phyloP scores from a whole-genome alignment of 2,888 invertebrate species.

The Chymomyza amoena region DNA sequence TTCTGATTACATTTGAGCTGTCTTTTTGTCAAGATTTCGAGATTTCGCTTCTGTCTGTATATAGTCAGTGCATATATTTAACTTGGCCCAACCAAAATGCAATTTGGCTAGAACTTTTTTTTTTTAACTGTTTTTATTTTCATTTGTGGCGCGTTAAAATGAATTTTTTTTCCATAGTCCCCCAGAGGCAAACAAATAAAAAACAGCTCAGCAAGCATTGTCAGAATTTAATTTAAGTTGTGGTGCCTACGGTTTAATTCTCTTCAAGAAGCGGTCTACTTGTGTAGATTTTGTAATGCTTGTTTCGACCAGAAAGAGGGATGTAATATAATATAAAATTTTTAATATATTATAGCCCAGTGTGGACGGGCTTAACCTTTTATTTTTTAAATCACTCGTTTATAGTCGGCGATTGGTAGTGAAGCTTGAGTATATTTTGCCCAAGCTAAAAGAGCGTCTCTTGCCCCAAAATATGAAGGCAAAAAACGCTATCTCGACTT shows the following conservation, averaged over 20 bases:
- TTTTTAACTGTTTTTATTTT: neutral
- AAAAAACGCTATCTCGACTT: too few species aligned
- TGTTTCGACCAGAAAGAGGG: neutral
- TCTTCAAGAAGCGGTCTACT: neutral
- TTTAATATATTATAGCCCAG: neutral
- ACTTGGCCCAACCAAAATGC: neutral
- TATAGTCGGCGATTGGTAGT: too few species aligned
- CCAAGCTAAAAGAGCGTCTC: too few species aligned
- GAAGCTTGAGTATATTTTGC: too few species aligned
- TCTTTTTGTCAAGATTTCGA: constrained; percentile 26
- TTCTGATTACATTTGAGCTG: constrained; percentile 50
- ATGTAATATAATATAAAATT: neutral
- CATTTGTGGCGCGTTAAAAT: constrained; percentile 24
- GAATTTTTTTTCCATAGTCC: neutral
- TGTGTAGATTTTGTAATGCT: neutral
- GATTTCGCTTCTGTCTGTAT: too few species aligned
- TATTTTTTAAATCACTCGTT: too few species aligned
- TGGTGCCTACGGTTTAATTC: neutral
- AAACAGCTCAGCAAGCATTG: neutral
- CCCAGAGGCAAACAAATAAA: neutral
- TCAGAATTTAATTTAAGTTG: neutral
- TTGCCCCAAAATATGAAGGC: too few species aligned
- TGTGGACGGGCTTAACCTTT: too few species aligned
- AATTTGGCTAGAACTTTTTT: constrained; percentile 9
- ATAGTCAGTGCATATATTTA: constrained; percentile 36